A percentile compares a stretch with the other conserved stretches of the same genome.
phyloP scores from a whole-genome alignment of 2,888 invertebrate species.

The Danaus chrysippus region DNA sequence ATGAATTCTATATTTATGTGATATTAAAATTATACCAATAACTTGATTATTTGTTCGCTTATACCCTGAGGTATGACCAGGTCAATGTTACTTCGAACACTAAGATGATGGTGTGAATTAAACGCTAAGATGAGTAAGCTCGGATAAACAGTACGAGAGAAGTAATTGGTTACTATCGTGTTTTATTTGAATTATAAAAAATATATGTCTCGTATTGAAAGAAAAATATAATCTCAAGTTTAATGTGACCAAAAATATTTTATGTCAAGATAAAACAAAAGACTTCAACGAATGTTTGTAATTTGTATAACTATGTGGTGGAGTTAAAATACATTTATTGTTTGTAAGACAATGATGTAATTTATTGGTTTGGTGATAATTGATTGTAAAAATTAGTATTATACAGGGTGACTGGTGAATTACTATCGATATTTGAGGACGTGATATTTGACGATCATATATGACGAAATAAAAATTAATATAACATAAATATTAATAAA shows the following conservation, averaged over 20 bases:
- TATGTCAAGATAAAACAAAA: too few relatives aligned
- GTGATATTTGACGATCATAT: too few relatives aligned
- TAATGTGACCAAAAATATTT: too few relatives aligned
- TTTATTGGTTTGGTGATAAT: not conserved
- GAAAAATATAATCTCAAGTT: too few relatives aligned
- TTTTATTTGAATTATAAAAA: constrained; percentile 38
- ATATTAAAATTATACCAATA: not conserved
- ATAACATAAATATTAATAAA: too few relatives aligned
- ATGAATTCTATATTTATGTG: not conserved
- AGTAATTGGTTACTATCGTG: constrained; percentile 68
- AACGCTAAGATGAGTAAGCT: constrained; percentile 73
- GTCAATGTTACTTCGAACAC: constrained; percentile 58
- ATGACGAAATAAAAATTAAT: too few relatives aligned
- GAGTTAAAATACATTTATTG: too few relatives aligned
- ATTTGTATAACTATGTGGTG: too few relatives aligned
- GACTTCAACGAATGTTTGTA: too few relatives aligned
- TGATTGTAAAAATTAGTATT: not conserved
- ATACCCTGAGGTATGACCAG: constrained; percentile 42
- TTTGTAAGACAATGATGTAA: too few relatives aligned
- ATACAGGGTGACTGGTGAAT: too few relatives aligned
- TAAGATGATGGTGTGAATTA: constrained; percentile 78
- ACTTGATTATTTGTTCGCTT: constrained; percentile 22
- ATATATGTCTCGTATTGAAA: constrained; percentile 14
- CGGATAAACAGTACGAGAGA: constrained; percentile 68
- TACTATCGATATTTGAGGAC: too few relatives aligned